Conservation (phyloP, 2,888 invertebrate species). For the Cerceris rybyensis region DNA sequence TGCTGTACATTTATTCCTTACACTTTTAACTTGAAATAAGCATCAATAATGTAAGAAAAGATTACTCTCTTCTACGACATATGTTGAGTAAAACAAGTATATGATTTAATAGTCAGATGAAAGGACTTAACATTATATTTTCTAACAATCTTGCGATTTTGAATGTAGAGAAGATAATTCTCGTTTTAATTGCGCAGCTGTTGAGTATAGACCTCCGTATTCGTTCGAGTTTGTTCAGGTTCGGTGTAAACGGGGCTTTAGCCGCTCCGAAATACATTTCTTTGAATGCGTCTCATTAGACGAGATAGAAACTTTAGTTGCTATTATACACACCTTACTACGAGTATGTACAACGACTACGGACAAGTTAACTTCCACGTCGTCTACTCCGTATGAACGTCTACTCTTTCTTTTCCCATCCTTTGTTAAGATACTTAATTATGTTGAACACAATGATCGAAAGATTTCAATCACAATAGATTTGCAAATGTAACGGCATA, state of each 20-base stretch:
- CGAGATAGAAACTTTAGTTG: conserved; percentile 36
- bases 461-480: conserved; percentile 73
- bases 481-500: conserved; percentile 64
- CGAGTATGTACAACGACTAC: conserved; percentile 62
- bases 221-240: not conserved
- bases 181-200: no score
- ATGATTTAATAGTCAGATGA: no score
- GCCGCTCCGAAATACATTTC: not conserved
- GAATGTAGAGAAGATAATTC: no score
- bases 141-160: no score
- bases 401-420: conserved; percentile 36
- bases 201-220: no score
- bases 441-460: conserved; percentile 79
- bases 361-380: conserved; percentile 43
- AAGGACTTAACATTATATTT: no score
- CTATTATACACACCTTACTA: conserved; percentile 59
- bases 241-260: not conserved
- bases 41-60: no score
- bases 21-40: no score
- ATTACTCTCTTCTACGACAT: no score
- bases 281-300: conserved; percentile 30
- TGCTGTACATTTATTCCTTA: no score
- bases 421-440: conserved; percentile 65
- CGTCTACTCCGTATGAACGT: conserved; percentile 41
- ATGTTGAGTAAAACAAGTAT: no score